Conservation (phyloP, 2,888 invertebrate genomes). For the Sycophila texana region DNA sequence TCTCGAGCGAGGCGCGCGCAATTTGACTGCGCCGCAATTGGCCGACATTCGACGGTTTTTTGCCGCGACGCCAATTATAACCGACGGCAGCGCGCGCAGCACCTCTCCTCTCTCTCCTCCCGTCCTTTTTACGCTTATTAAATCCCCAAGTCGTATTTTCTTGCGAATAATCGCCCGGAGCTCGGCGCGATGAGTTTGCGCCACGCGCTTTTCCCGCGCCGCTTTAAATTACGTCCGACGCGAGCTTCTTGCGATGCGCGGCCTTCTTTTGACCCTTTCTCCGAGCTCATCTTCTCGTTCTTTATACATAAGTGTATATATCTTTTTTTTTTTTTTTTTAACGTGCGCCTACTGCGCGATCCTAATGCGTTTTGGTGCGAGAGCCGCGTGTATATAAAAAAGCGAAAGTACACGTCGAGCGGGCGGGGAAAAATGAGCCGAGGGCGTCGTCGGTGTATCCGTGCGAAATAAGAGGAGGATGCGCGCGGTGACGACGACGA, state of each 20-base stretch:
- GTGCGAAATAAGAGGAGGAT: constrained; percentile 37
- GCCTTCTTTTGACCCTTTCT: background rate
- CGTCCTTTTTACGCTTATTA: constrained; percentile 40
- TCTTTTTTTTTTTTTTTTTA: background rate
- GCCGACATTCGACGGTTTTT: constrained; percentile 31
- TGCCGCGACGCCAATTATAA: constrained; percentile 14
- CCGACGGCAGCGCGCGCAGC: background rate
- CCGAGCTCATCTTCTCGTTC: no score
- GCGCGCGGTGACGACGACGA: no score
- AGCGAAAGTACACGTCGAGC: background rate
- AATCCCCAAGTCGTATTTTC: constrained; percentile 4
- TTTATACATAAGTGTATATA: no score
- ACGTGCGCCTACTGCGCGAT: background rate
- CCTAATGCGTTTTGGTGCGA: no score
- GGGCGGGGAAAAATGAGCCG: background rate
- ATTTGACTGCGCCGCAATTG: constrained; percentile 33
- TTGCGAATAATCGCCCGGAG: constrained; percentile 4
- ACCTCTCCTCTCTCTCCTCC: background rate
- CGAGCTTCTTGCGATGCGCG: background rate
- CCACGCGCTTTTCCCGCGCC: background rate
- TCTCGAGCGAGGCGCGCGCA: background rate
- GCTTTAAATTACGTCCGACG: background rate
- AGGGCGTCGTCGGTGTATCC: background rate
- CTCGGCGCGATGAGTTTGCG: background rate
- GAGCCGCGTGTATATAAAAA: no score